A percentile compares a stretch with the other conserved stretches of the same genome.
Evolutionary conservation across 1,140 invertebrate species (phyloP).

Genomic region (Hormaphis cornu): DNA sequence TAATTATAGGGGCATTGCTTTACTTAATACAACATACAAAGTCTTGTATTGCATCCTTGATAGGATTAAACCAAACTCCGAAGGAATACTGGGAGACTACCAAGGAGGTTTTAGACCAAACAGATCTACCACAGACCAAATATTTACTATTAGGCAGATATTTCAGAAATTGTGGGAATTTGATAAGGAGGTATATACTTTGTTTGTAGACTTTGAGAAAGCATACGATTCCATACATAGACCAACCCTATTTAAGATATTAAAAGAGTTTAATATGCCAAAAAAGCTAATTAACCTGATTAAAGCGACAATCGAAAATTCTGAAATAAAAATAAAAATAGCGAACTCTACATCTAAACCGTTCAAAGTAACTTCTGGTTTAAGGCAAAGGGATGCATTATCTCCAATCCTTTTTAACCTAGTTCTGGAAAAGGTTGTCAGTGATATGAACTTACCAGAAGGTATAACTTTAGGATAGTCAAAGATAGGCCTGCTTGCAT

Average conservation of each 20-base stretch:
- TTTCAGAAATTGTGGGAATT: slow-evolving; percentile 24
- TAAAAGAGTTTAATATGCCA: slow-evolving; percentile 23
- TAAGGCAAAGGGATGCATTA: slow-evolving; percentile 5
- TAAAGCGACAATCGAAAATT: not conserved
- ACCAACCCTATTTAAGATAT: not conserved
- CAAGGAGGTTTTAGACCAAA: slow-evolving; percentile 28
- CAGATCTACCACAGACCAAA: slow-evolving; percentile 30
- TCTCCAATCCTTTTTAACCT: slow-evolving; percentile 9
- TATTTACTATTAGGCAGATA: not conserved
- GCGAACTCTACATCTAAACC: not conserved
- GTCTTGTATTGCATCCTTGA: slow-evolving; percentile 21
- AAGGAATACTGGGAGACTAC: slow-evolving; percentile 30
- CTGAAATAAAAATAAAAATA: slow-evolving; percentile 8
- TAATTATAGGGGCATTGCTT: slow-evolving; percentile 34
- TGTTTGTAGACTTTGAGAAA: slow-evolving; percentile 34
- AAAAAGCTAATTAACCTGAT: slow-evolving; percentile 22
- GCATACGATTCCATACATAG: slow-evolving; percentile 30
- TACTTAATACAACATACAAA: slow-evolving; percentile 31
- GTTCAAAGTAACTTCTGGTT: slow-evolving; percentile 4
- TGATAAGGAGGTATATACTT: slow-evolving; percentile 47
- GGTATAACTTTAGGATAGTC: not conserved
- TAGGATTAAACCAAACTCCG: slow-evolving; percentile 12
- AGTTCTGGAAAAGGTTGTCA: too few species aligned
- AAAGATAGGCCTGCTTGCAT: not conserved
- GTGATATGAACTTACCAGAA: not conserved